Conservation (phyloP, 2,797 vertebrate species). For the Falco peregrinus region DNA sequence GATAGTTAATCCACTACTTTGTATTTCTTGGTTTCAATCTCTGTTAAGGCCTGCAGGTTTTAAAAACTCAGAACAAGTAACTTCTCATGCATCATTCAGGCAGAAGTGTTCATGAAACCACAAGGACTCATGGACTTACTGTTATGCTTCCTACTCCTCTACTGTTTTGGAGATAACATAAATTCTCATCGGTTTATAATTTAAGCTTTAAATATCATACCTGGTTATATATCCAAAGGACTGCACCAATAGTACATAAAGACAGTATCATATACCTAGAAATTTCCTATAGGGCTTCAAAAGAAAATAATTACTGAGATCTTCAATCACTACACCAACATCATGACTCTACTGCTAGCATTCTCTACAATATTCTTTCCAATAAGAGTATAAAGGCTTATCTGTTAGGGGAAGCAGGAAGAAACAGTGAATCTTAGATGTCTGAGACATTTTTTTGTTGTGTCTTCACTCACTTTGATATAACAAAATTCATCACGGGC, state of each 20-base stretch:
- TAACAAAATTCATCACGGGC: not conserved
- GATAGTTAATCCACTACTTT: constrained; percentile 8
- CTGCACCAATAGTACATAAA: not conserved
- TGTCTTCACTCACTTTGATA: not conserved
- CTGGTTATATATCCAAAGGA: not conserved
- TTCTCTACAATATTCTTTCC: not conserved
- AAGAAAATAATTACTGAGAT: not conserved
- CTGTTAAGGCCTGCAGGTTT: not conserved
- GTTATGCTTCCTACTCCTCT: not conserved
- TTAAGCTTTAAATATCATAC: not conserved
- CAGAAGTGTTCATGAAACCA: not conserved
- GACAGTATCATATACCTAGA: not conserved
- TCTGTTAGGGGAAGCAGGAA: not conserved
- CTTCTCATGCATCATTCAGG: not conserved
- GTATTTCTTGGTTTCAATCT: not conserved
- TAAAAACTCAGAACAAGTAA: not conserved
- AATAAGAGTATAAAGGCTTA: not conserved
- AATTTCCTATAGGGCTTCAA: not conserved
- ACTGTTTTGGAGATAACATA: not conserved
- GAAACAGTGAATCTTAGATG: not conserved
- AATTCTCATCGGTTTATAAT: not conserved
- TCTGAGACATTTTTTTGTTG: not conserved
- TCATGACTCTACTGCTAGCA: not conserved
- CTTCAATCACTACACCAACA: not conserved
- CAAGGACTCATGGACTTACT: not conserved